Percentiles rank a stretch among this genome's conserved stretches.
Conservation (phyloP, 2,797 vertebrate genomes). For the Todus mexicanus region DNA sequence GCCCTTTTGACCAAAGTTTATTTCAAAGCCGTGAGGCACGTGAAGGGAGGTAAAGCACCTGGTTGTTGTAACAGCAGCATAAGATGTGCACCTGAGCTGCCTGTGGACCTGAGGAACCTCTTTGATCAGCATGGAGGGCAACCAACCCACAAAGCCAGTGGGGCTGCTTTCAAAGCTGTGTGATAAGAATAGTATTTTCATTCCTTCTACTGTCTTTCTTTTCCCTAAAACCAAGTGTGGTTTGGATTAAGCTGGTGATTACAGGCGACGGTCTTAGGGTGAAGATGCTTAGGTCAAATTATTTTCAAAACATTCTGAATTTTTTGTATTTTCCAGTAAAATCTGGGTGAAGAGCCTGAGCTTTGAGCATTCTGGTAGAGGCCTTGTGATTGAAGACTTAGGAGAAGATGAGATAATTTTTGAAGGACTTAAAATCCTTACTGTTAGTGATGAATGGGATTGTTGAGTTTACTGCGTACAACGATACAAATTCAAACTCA, state of each 20-base stretch:
- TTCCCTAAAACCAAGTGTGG: not conserved
- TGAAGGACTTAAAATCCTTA: no score
- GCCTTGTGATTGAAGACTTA: no score
- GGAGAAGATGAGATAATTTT: no score
- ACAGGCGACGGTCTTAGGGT: not conserved
- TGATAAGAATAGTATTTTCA: not conserved
- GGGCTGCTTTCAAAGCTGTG: not conserved
- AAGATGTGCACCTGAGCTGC: not conserved
- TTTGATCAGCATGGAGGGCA: not conserved
- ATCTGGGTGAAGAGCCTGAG: no score
- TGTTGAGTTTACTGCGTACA: no score
- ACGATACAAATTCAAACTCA: no score
- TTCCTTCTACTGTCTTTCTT: not conserved
- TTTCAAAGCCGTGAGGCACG: fast-evolving
- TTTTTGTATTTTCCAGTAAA: not conserved
- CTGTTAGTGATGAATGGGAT: no score
- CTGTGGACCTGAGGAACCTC: not conserved
- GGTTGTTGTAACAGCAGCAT: not conserved
- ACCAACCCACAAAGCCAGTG: not conserved
- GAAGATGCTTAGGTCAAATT: not conserved
- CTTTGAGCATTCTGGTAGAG: no score
- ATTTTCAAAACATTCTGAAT: not conserved
- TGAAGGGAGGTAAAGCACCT: not conserved
- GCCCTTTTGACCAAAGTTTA: not conserved
- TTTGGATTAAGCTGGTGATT: not conserved